Percentiles rank a stretch among this genome's conserved stretches.
These are phyloP conservation scores for Lochmaea capreae DNA, from an alignment of 2,888 invertebrate genomes.

Conservation along the genomic window DNA sequence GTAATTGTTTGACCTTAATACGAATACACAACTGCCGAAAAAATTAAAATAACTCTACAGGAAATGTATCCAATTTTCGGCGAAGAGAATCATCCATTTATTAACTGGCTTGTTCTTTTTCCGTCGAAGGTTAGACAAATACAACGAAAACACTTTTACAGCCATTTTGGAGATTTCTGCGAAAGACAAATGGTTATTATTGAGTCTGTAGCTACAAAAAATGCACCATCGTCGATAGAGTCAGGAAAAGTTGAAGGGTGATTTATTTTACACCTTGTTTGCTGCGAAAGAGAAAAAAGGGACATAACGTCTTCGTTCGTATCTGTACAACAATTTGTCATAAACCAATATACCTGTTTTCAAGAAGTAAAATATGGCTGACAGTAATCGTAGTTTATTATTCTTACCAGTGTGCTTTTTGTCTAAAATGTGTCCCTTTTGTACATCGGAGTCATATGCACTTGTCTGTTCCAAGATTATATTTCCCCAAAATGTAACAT, in stretches of 20 bases:
- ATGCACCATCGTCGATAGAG: conserved; percentile 28
- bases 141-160: conserved; percentile 26
- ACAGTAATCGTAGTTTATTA: conserved; percentile 21
- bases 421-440: neutral
- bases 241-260: conserved; percentile 32
- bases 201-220: conserved; percentile 27
- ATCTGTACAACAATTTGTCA: conserved; percentile 31
- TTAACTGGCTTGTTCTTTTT: conserved; percentile 3
- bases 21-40: neutral
- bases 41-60: neutral
- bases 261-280: conserved; percentile 35
- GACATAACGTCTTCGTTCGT: conserved; percentile 17
- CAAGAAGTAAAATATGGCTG: conserved; percentile 17
- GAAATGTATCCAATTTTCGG: neutral
- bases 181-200: conserved; percentile 34
- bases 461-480: too few relatives aligned
- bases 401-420: conserved; percentile 11
- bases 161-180: conserved; percentile 28
- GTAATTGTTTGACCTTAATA: neutral
- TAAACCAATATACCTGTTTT: conserved; percentile 30
- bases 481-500: too few relatives aligned
- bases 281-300: conserved; percentile 14
- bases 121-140: conserved; percentile 4
- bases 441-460: neutral
- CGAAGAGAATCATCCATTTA: neutral